These are phyloP conservation scores for Teleiodes luculella DNA, from an alignment of 2,888 invertebrate species.

Conservation along the genomic window DNA sequence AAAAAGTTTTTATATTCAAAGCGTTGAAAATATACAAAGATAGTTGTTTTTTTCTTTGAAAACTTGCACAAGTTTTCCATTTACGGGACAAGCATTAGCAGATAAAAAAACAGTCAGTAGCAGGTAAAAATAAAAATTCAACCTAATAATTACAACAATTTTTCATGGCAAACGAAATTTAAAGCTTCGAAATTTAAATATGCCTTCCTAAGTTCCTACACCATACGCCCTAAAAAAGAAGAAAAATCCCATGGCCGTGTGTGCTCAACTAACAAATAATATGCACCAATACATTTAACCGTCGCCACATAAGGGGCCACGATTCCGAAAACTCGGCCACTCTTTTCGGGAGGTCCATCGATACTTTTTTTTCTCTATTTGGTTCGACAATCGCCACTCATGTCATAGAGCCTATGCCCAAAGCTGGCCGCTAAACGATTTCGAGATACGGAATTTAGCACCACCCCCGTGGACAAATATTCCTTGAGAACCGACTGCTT, in stretches of 20 bases:
- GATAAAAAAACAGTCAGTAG: too few relatives aligned
- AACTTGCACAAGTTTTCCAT: too few relatives aligned
- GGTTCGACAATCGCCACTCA: slow-evolving; percentile 16
- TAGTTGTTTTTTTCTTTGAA: too few relatives aligned
- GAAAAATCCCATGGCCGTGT: neutral
- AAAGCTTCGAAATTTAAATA: too few relatives aligned
- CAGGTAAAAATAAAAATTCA: too few relatives aligned
- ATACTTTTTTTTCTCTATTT: slow-evolving; percentile 17
- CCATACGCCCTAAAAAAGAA: neutral
- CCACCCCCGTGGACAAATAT: slow-evolving; percentile 57
- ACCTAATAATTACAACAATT: too few relatives aligned
- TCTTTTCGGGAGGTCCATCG: slow-evolving; percentile 20
- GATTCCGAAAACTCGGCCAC: slow-evolving; percentile 1
- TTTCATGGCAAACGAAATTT: too few relatives aligned
- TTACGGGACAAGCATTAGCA: too few relatives aligned
- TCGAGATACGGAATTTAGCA: slow-evolving; percentile 74
- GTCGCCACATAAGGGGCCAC: neutral
- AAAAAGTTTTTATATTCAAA: too few relatives aligned
- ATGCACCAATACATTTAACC: neutral
- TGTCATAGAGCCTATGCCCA: slow-evolving; percentile 15
- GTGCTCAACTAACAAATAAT: neutral
- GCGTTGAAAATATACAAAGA: too few relatives aligned
- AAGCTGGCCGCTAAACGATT: slow-evolving; percentile 24
- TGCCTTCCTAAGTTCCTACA: too few relatives aligned
- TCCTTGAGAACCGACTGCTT: slow-evolving; percentile 26